phyloP scores from a whole-genome alignment of 2,888 invertebrate genomes.

The Steinernema carpocapsae region DNA sequence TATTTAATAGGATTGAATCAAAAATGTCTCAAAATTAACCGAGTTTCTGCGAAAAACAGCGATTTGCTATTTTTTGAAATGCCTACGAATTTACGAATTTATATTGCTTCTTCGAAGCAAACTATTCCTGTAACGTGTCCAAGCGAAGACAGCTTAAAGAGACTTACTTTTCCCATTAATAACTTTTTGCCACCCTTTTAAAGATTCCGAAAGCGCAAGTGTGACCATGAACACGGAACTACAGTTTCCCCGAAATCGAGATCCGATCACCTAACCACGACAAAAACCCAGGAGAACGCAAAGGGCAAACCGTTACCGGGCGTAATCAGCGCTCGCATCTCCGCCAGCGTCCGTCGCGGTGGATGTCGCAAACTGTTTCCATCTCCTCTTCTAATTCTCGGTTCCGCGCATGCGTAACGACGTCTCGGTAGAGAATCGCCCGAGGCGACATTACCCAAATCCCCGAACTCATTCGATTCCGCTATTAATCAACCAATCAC shows the following conservation, averaged over 20 bases:
- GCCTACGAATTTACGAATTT: background rate
- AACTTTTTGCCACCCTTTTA: no score
- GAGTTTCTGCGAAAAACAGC: no score
- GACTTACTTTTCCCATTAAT: background rate
- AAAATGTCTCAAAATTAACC: no score
- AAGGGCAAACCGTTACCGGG: background rate
- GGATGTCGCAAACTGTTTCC: constrained; percentile 21
- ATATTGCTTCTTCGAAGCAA: background rate
- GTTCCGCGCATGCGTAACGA: no score
- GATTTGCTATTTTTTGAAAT: background rate
- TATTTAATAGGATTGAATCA: no score
- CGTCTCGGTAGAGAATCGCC: background rate
- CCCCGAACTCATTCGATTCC: background rate
- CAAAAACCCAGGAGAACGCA: no score
- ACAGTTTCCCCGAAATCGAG: no score
- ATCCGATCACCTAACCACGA: no score
- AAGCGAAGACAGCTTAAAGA: background rate
- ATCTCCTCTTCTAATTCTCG: no score
- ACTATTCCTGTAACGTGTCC: background rate
- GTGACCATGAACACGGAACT: no score
- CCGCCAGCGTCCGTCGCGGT: background rate
- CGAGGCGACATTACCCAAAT: background rate
- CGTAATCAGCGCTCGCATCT: constrained; percentile 4
- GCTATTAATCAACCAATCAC: constrained; percentile 5
- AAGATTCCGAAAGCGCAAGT: no score